phyloP scores from a whole-genome alignment of 2,113 vertebrate species.

The Aplodontia rufa region DNA sequence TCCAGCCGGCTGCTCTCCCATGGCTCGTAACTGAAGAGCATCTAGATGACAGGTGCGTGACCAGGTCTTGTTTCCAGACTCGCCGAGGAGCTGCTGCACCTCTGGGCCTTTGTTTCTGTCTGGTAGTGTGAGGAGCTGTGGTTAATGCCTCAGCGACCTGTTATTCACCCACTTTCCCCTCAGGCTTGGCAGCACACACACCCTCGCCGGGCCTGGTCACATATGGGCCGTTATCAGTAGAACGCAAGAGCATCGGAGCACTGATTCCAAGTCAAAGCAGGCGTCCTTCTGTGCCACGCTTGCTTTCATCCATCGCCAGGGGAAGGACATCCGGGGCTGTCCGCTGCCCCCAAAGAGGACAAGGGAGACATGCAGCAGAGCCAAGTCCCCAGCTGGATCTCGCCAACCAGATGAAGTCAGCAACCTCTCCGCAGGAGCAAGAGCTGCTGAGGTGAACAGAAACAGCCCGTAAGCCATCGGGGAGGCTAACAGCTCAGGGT shows the following conservation, averaged over 20 bases:
- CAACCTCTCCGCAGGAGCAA: neutral
- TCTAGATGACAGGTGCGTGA: neutral
- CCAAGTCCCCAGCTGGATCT: neutral
- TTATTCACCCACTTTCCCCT: neutral
- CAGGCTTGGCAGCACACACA: neutral
- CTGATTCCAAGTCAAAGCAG: neutral
- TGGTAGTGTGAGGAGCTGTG: neutral
- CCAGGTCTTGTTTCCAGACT: neutral
- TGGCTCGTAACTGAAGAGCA: neutral
- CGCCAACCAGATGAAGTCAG: neutral
- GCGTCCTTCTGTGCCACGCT: neutral
- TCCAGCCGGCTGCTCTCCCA: neutral
- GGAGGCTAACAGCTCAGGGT: neutral
- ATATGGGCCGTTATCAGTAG: neutral
- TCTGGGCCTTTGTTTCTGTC: neutral
- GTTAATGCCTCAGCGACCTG: accelerated
- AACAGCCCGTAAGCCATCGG: neutral
- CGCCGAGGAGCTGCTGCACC: neutral
- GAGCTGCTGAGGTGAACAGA: neutral
- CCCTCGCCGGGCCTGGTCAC: neutral
- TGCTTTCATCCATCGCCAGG: neutral
- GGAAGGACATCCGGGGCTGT: neutral
- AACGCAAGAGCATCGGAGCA: neutral
- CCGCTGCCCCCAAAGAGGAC: neutral
- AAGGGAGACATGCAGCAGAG: neutral